phyloP scores from a whole-genome alignment of 1,140 invertebrate species.

The Procambarus virginalis region DNA sequence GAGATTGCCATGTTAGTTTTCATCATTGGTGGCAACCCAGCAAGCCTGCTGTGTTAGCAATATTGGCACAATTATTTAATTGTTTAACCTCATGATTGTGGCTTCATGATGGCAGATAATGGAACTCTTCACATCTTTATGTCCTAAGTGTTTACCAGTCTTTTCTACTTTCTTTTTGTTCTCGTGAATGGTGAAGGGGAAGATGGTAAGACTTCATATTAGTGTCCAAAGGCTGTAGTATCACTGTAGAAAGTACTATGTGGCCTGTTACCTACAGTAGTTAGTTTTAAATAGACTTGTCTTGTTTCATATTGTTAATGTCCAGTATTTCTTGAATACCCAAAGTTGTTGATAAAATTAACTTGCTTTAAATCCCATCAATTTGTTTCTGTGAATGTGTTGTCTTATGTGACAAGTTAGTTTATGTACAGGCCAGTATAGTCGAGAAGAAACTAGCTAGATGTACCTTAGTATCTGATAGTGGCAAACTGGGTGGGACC shows the following conservation, averaged over 20 bases:
- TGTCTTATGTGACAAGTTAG: conserved; percentile 32
- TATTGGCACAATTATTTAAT: conserved; percentile 53
- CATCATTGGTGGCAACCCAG: conserved; percentile 44
- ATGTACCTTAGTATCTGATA: conserved; percentile 68
- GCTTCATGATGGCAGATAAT: conserved; percentile 62
- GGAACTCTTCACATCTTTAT: conserved; percentile 63
- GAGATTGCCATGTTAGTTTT: conserved; percentile 59
- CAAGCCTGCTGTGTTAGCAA: conserved; percentile 52
- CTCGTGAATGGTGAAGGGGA: conserved; percentile 68
- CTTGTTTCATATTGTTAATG: conserved; percentile 42
- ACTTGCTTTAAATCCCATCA: conserved; percentile 8
- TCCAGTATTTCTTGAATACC: conserved; percentile 10
- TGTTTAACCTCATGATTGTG: conserved; percentile 55
- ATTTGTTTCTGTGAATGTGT: conserved; percentile 17
- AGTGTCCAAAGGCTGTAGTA: conserved; percentile 68
- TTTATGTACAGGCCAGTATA: conserved; percentile 61
- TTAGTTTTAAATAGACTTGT: conserved; percentile 22
- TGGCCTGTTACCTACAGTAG: conserved; percentile 60
- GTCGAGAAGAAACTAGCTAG: conserved; percentile 60
- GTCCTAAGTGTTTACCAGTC: conserved; percentile 67
- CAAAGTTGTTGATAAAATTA: neutral
- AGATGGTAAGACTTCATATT: conserved; percentile 67
- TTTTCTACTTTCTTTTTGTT: conserved; percentile 68
- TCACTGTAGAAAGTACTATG: conserved; percentile 68
- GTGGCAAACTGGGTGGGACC: conserved; percentile 64